These are phyloP conservation scores for Lichenostomus cassidix DNA, from an alignment of 2,113 vertebrate species.

Conservation along the genomic window DNA sequence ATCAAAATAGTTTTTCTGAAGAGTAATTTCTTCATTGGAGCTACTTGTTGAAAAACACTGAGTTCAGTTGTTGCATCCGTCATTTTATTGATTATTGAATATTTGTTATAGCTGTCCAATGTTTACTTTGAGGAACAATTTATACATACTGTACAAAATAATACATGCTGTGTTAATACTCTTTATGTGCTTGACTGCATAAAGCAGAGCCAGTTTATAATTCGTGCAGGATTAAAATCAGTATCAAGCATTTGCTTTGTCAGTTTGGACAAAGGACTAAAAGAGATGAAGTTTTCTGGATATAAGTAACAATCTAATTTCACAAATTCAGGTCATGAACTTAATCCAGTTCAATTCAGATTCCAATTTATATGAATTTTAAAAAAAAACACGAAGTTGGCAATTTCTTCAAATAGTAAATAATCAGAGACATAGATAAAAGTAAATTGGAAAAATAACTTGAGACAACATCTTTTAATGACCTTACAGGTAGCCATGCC, in stretches of 20 bases:
- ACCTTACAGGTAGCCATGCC: neutral
- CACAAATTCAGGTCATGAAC: neutral
- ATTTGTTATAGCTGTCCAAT: neutral
- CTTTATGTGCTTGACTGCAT: neutral
- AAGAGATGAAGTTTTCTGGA: neutral
- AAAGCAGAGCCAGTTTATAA: neutral
- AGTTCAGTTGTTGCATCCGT: neutral
- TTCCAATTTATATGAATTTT: neutral
- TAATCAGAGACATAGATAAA: neutral
- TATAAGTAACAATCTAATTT: neutral
- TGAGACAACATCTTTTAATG: neutral
- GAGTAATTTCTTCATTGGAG: neutral
- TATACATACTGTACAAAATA: neutral
- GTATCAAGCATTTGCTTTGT: neutral
- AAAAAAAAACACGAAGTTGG: neutral
- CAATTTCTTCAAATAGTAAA: neutral
- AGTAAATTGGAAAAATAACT: neutral
- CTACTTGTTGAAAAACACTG: neutral
- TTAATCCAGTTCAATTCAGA: neutral
- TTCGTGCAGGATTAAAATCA: neutral
- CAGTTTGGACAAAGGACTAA: neutral
- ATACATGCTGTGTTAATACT: neutral
- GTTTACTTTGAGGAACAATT: neutral
- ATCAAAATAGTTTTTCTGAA: neutral
- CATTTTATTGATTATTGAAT: neutral